These are phyloP conservation scores for Peribatodes rhomboidaria DNA, from an alignment of 2,888 invertebrate genomes.

Conservation along the genomic window DNA sequence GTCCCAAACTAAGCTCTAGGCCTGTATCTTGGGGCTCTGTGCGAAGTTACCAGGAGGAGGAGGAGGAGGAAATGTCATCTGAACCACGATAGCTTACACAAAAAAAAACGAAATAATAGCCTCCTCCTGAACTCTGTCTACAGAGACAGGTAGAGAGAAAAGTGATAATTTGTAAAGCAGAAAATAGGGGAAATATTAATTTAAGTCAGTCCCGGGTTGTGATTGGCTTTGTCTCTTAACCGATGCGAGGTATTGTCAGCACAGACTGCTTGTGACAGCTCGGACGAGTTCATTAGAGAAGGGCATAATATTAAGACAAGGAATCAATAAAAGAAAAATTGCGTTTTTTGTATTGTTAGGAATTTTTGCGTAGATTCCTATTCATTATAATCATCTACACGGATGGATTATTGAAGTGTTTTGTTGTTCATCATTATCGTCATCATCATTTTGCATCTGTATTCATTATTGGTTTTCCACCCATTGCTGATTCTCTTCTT, in stretches of 20 bases:
- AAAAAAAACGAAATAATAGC: too few species aligned
- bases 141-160: constrained; percentile 8
- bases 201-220: constrained; percentile 17
- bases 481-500: too few species aligned
- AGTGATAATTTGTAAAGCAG: constrained; percentile 26
- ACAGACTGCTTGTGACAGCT: constrained; percentile 28
- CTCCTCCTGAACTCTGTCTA: not conserved
- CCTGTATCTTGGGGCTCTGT: too few species aligned
- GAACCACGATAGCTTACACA: too few species aligned
- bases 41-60: too few species aligned
- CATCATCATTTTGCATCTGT: too few species aligned
- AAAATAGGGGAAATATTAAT: constrained; percentile 35
- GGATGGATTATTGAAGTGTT: not conserved
- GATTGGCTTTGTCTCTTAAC: constrained; percentile 32
- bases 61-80: too few species aligned
- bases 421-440: too few species aligned
- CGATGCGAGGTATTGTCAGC: constrained; percentile 21
- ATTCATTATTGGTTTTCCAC: too few species aligned
- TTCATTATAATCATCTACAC: not conserved
- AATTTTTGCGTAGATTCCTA: not conserved
- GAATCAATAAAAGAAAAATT: not conserved
- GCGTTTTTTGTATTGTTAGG: not conserved
- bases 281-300: constrained; percentile 11
- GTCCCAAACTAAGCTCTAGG: too few species aligned
- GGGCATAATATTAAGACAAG: constrained; percentile 18